Base-by-base conservation (phyloP, 2,113 vertebrate genomes). In the Xenotilapia leptura region DNA sequence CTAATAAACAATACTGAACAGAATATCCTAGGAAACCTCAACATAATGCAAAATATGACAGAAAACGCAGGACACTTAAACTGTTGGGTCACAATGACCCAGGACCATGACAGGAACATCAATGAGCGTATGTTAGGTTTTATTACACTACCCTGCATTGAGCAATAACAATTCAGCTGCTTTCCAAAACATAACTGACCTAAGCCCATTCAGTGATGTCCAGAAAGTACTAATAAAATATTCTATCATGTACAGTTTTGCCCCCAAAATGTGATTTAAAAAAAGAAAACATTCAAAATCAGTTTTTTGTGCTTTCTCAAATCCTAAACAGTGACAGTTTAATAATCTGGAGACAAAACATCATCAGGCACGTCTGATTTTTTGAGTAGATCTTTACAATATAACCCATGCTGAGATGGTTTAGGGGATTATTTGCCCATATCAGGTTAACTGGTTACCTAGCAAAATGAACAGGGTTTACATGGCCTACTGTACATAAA, bases 121-220 rank as follows among this genome's bases (percentile, higher is more conserved):
- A 0, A 56, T 56, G 4, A 56, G 55, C 1, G 0, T 0, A 9
- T 56, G 55, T 56, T 3, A 28, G 55, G 55, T 0, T 56, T 56
- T 2, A 56, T 56, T 56, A 56, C 55, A 15, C 6, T 15, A 56
- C 3, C 55, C 3, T 56, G 21, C 55, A 56, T 56, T 28, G 55
- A 56, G 55, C 1, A 56, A 56, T 56, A 56, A 56, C 4, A 56
- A 28, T 56, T 28, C 55, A 56, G 55, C 23, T 56, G 55, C 3
- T 56, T 14, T 56, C 55, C 55, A 56, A 28, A 28, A 56, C 8
- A 56, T 56, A 56, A 56, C 55, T 56, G 13, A 56, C 55, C 55
- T 15, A 5, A 56, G 55, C 23, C 55, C 54, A 56, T 56, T 56
- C 54, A 56, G 54, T 56, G 54, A 56, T 56, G 54, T 56, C 23